Conservation (phyloP, 2,797 vertebrate genomes). For the Chelonia mydas region DNA sequence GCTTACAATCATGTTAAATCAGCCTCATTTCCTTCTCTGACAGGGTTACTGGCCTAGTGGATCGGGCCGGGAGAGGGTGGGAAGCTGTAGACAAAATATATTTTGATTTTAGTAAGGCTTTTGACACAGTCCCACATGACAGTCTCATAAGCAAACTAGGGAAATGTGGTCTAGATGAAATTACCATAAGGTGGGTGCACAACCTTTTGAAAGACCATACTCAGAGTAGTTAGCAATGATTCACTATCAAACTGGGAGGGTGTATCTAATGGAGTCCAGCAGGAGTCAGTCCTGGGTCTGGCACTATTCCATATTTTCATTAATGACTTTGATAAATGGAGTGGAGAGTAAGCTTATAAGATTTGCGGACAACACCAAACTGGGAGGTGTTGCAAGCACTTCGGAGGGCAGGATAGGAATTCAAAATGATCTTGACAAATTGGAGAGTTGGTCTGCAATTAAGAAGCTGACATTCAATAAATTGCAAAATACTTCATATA, state of each 20-base stretch:
- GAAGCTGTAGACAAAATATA: background rate
- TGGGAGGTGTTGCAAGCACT: too few species aligned
- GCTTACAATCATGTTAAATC: background rate
- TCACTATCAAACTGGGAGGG: too few species aligned
- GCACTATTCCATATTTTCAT: too few species aligned
- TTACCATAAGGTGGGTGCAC: background rate
- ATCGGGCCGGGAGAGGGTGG: too few species aligned
- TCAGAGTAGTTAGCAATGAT: too few species aligned
- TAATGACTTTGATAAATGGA: too few species aligned
- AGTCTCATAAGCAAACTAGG: background rate
- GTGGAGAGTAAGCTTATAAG: too few species aligned
- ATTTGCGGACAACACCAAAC: too few species aligned
- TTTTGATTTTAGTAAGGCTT: background rate
- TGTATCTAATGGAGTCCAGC: too few species aligned
- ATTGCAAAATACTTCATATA: background rate
- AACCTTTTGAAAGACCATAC: background rate
- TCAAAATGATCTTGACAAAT: background rate
- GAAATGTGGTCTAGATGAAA: background rate
- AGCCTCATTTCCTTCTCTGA: background rate
- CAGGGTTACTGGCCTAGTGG: background rate
- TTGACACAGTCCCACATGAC: background rate
- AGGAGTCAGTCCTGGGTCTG: too few species aligned
- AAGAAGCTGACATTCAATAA: background rate
- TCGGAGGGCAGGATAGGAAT: background rate
- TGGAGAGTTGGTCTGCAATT: background rate